A percentile compares a stretch with the other conserved stretches of the same genome.
These are phyloP conservation scores for Drosophila rhopaloa DNA, from an alignment of 1,140 invertebrate species.

Conservation along the genomic window DNA sequence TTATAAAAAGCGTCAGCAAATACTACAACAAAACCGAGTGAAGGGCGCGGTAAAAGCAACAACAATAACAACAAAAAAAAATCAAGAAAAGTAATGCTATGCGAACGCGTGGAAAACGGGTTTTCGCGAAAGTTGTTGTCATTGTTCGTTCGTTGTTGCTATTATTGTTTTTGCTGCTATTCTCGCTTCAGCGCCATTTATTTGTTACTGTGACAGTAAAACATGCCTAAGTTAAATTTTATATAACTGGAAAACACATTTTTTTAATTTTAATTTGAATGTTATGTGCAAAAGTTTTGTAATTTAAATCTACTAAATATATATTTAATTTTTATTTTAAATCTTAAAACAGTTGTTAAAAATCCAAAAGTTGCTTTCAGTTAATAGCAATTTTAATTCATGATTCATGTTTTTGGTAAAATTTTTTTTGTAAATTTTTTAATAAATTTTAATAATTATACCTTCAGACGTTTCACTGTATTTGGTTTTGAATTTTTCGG, in stretches of 20 bases:
- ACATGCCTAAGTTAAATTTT: no score
- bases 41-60: conserved; percentile 51
- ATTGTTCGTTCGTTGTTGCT: conserved; percentile 49
- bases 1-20: conserved; percentile 58
- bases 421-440: neutral
- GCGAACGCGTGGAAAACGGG: conserved; percentile 79
- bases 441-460: neutral
- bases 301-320: no score
- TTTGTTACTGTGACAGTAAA: conserved; percentile 12
- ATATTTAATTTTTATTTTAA: no score
- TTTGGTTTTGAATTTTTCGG: conserved; percentile 15
- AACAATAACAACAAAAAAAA: conserved; percentile 19
- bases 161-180: conserved; percentile 20
- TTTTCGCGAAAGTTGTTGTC: conserved; percentile 80
- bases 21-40: conserved; percentile 48
- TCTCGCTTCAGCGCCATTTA: conserved; percentile 28
- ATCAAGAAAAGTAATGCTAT: conserved; percentile 51
- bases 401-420: no score
- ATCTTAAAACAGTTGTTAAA: no score
- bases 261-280: no score
- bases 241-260: no score
- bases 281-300: no score
- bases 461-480: neutral
- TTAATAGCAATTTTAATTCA: no score
- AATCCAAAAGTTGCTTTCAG: no score